These are phyloP conservation scores for Tachysurus vachellii DNA, from an alignment of 2,113 vertebrate species.

Conservation along the genomic window DNA sequence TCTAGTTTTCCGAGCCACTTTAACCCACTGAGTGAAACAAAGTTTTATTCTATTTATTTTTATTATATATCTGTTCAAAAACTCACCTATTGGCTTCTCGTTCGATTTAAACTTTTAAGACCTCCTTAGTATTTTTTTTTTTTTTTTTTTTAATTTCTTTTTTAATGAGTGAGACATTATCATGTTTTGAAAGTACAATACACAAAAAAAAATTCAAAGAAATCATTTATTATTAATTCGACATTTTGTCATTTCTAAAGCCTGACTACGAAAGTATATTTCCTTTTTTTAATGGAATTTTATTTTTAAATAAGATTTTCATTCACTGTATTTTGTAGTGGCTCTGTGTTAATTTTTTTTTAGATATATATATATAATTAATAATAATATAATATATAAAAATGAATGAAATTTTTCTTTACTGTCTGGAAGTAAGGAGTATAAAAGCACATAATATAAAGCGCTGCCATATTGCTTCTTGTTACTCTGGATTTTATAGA, in stretches of 20 bases:
- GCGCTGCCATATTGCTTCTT: neutral
- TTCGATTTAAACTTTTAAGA: neutral
- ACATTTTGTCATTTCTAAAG: neutral
- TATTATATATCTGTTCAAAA: neutral
- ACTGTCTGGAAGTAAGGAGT: neutral
- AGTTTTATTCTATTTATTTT: neutral
- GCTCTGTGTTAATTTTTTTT: neutral
- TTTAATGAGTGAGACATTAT: neutral
- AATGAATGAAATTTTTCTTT: neutral
- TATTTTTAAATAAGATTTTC: neutral
- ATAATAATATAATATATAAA: neutral
- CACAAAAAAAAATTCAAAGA: neutral
- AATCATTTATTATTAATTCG: neutral
- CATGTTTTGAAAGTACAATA: neutral
- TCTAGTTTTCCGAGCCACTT: conserved; percentile 57
- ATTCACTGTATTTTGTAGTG: neutral
- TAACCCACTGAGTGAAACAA: conserved; percentile 66
- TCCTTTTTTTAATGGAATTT: neutral
- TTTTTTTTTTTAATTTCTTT: no score
- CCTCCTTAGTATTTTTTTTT: neutral
- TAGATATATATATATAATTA: neutral
- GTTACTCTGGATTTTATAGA: neutral
- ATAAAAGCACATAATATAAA: neutral
- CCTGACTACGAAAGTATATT: neutral
- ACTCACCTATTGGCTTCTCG: neutral